These are phyloP conservation scores for Drosophila anceps DNA, from an alignment of 2,888 invertebrate species.

Conservation along the genomic window DNA sequence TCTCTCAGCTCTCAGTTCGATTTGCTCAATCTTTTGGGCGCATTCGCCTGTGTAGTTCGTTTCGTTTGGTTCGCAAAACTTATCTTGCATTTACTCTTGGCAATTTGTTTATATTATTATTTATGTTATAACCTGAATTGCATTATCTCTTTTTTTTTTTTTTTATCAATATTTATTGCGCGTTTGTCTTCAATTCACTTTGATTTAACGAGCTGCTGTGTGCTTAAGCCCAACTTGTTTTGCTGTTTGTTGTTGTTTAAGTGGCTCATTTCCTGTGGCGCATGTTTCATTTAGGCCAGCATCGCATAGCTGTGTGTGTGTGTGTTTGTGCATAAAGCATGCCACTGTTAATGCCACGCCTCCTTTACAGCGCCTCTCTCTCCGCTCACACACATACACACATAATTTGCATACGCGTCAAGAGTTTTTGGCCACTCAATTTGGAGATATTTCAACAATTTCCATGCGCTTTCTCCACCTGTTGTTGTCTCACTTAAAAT, in stretches of 20 bases:
- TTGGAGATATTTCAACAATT: conserved; percentile 26
- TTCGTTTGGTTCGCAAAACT: conserved; percentile 13
- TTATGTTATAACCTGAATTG: conserved; percentile 5
- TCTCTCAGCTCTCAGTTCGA: neutral
- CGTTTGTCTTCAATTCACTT: conserved; percentile 21
- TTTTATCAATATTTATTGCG: conserved; percentile 8
- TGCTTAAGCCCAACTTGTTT: conserved; percentile 37
- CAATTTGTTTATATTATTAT: conserved; percentile 6
- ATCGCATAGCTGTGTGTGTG: neutral
- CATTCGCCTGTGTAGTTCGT: neutral
- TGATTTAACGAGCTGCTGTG: conserved; percentile 22
- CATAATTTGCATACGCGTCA: conserved; percentile 36
- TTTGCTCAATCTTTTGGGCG: neutral
- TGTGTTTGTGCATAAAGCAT: conserved; percentile 16
- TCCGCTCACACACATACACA: neutral
- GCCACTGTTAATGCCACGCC: conserved; percentile 15
- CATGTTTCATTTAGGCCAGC: conserved; percentile 7
- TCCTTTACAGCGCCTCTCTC: neutral
- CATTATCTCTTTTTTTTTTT: conserved; percentile 8
- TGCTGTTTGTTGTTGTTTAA: neutral
- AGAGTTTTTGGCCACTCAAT: conserved; percentile 35
- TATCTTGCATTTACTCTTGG: conserved; percentile 12
- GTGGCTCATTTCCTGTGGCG: conserved; percentile 25
- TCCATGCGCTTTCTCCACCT: conserved; percentile 45
- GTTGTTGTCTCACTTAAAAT: conserved; percentile 10